Percentiles rank a stretch among this genome's conserved stretches.
Evolutionary conservation across 2,113 vertebrate species (phyloP).

Genomic region (Odontophorus gujanensis): DNA sequence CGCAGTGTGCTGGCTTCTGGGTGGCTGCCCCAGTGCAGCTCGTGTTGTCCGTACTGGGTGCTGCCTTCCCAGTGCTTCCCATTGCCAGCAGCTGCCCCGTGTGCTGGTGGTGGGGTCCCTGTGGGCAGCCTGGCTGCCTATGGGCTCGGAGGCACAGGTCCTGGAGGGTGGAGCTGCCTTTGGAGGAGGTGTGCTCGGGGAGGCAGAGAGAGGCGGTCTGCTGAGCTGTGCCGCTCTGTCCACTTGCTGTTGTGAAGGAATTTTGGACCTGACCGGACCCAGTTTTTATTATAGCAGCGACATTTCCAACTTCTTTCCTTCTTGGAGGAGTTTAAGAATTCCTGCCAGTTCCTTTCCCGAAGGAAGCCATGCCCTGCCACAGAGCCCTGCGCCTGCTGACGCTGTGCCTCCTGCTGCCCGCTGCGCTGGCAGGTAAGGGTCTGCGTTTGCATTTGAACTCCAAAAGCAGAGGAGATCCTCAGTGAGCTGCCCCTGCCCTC

Average conservation of each 20-base stretch:
- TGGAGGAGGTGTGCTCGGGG: conserved; percentile 52
- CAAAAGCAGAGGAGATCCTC: not conserved
- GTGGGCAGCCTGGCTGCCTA: not conserved
- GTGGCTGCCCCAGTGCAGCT: not conserved
- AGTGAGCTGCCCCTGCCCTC: not conserved
- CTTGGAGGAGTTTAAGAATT: conserved; percentile 37
- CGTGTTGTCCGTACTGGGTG: not conserved
- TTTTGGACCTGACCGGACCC: conserved; percentile 66
- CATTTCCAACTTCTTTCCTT: conserved; percentile 23
- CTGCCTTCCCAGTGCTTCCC: not conserved
- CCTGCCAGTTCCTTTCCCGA: conserved; percentile 8
- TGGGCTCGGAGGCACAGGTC: conserved; percentile 11
- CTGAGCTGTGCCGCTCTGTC: conserved; percentile 12
- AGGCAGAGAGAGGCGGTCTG: not conserved
- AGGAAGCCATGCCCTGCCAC: conserved; percentile 64
- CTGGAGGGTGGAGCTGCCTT: conserved; percentile 75
- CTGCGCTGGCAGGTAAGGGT: conserved; percentile 78
- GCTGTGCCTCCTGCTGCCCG: conserved; percentile 63
- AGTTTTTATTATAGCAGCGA: conserved; percentile 72
- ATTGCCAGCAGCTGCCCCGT: not conserved
- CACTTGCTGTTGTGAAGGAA: conserved; percentile 47
- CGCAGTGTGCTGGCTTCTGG: not conserved
- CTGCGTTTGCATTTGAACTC: not conserved
- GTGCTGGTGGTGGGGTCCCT: not conserved
- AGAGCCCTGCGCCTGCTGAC: conserved; percentile 52